phyloP scores from a whole-genome alignment of 1,140 invertebrate genomes.

The Dendrolimus punctatus region DNA sequence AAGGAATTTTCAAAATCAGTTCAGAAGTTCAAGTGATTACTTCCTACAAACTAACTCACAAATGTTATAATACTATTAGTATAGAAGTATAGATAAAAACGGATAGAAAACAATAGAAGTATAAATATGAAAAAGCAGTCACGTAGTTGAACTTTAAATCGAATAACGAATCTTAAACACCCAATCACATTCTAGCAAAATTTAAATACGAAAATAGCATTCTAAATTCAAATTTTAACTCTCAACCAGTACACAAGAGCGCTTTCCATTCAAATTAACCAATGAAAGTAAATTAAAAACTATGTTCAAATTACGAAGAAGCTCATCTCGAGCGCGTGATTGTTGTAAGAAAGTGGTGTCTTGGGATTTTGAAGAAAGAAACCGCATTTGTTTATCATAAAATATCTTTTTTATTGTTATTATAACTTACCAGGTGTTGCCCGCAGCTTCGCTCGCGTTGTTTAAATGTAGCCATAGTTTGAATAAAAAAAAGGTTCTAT shows the following conservation, averaged over 20 bases:
- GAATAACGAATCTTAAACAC: too few species aligned
- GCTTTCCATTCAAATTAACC: slow-evolving; percentile 23
- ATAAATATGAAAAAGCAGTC: too few species aligned
- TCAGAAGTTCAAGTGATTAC: too few species aligned
- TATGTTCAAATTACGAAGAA: slow-evolving; percentile 15
- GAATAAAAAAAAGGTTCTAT: too few species aligned
- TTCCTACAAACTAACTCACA: too few species aligned
- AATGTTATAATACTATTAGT: too few species aligned
- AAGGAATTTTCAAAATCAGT: too few species aligned
- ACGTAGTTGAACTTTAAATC: too few species aligned
- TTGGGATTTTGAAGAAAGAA: slow-evolving; percentile 14
- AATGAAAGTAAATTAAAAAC: slow-evolving; percentile 20
- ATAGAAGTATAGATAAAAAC: too few species aligned
- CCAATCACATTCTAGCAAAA: too few species aligned
- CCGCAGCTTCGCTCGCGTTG: background rate
- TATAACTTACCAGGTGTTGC: slow-evolving; percentile 1
- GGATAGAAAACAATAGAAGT: too few species aligned
- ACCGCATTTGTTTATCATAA: slow-evolving; percentile 12
- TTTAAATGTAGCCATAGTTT: too few species aligned
- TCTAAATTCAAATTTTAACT: background rate
- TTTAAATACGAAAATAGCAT: background rate
- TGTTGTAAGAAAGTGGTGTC: slow-evolving; percentile 18
- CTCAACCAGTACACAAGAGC: background rate
- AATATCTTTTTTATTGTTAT: background rate
- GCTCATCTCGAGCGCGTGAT: slow-evolving; percentile 18